A percentile compares a stretch with the other conserved stretches of the same genome.
Conservation (phyloP, 2,113 vertebrate species). For the Crotophaga sulcirostris region DNA sequence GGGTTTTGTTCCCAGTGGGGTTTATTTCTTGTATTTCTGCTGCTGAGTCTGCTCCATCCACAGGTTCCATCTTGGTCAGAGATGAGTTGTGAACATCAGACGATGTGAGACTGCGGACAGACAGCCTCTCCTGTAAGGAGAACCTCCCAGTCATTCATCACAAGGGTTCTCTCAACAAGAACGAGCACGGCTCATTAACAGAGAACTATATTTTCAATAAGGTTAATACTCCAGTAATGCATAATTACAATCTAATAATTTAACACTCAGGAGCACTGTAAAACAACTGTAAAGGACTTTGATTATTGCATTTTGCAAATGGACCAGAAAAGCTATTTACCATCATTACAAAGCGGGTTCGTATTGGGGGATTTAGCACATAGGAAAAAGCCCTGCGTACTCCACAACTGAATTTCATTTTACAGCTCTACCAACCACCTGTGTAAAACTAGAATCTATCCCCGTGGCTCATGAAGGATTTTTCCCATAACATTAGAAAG, state of each 20-base stretch:
- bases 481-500: conserved; percentile 59
- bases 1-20: background rate
- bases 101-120: background rate
- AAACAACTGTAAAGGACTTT: conserved; percentile 66
- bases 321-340: conserved; percentile 61
- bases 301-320: conserved; percentile 72
- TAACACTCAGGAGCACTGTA: conserved; percentile 71
- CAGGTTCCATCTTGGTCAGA: rapidly evolving
- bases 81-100: background rate
- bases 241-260: conserved; percentile 75
- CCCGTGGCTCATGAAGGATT: conserved; percentile 65
- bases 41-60: background rate
- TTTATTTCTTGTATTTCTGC: background rate
- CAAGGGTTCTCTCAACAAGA: conserved; percentile 54
- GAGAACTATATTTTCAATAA: conserved; percentile 57
- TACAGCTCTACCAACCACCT: conserved; percentile 71
- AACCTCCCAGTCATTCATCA: background rate
- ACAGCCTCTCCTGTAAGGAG: background rate
- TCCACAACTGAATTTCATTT: conserved; percentile 68
- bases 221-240: conserved; percentile 57
- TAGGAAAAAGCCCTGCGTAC: conserved; percentile 25
- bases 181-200: conserved; percentile 66
- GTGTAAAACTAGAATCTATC: conserved; percentile 72
- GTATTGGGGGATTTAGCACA: conserved; percentile 22
- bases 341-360: conserved; percentile 62